Percentiles rank a stretch among this genome's conserved stretches.
Conservation (phyloP, 2,113 vertebrate species). For the Ramphastos sulfuratus region DNA sequence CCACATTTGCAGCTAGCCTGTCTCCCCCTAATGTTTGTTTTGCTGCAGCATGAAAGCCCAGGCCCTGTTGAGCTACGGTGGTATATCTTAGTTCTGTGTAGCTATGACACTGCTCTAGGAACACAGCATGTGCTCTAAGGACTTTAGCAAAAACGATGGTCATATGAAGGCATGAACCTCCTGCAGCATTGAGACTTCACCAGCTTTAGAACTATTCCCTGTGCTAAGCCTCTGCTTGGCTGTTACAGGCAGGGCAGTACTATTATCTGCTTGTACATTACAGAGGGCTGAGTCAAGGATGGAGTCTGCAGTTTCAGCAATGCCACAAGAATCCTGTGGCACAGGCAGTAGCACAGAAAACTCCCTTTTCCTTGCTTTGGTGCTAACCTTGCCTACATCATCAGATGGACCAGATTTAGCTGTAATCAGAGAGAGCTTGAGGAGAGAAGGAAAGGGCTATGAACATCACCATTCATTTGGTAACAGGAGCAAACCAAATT, state of each 20-base stretch:
- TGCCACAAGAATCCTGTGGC: background rate
- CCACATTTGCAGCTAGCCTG: background rate
- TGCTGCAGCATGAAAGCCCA: background rate
- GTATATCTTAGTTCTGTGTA: rapidly evolving
- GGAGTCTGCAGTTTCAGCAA: background rate
- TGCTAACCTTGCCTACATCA: background rate
- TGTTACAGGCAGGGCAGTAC: background rate
- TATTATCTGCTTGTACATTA: background rate
- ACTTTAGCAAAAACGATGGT: background rate
- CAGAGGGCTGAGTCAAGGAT: background rate
- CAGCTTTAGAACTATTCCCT: background rate
- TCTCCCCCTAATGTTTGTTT: background rate
- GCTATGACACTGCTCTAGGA: background rate
- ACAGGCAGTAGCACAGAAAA: background rate
- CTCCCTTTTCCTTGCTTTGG: background rate
- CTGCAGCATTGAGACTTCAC: background rate
- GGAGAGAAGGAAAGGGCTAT: background rate
- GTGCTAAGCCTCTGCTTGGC: background rate
- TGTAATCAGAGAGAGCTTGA: background rate
- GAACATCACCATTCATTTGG: background rate
- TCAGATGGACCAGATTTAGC: background rate
- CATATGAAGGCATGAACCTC: background rate
- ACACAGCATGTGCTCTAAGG: no score
- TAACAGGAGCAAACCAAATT: background rate
- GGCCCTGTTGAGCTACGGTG: background rate